A percentile compares a stretch with the other conserved stretches of the same genome.
Conservation (phyloP, 2,888 invertebrate genomes). For the Philhelius pedissequus region DNA sequence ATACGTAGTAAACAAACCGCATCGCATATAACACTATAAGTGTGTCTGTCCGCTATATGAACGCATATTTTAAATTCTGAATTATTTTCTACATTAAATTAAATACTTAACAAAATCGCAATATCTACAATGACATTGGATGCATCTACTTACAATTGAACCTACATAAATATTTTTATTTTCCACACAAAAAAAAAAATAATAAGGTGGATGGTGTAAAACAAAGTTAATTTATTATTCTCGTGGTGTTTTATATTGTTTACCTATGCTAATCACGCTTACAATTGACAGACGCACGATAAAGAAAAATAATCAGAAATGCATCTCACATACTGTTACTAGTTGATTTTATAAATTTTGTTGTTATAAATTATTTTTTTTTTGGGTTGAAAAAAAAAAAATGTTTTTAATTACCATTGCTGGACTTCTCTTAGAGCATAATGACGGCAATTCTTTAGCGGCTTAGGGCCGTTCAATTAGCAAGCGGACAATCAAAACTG, state of each 20-base stretch:
- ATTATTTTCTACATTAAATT: slow-evolving; percentile 5
- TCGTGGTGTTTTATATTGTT: slow-evolving; percentile 24
- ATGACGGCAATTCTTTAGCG: background rate
- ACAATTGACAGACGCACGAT: background rate
- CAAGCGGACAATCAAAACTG: background rate
- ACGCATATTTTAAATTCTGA: background rate
- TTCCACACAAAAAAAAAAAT: background rate
- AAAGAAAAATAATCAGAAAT: background rate
- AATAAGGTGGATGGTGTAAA: background rate
- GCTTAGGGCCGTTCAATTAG: background rate
- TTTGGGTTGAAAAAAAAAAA: background rate
- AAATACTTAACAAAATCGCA: slow-evolving; percentile 2
- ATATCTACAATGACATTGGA: slow-evolving; percentile 13
- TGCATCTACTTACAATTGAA: too few relatives aligned
- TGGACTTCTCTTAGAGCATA: background rate
- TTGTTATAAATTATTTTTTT: background rate
- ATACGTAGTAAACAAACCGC: background rate
- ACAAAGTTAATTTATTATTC: slow-evolving; percentile 22
- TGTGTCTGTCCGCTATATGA: background rate
- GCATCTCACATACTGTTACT: background rate
- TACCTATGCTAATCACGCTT: background rate
- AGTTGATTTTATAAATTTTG: background rate
- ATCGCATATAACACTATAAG: background rate
- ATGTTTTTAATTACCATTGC: background rate
- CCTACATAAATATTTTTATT: background rate